These are phyloP conservation scores for Sciurus carolinensis DNA, from an alignment of 2,797 vertebrate species.

Conservation along the genomic window DNA sequence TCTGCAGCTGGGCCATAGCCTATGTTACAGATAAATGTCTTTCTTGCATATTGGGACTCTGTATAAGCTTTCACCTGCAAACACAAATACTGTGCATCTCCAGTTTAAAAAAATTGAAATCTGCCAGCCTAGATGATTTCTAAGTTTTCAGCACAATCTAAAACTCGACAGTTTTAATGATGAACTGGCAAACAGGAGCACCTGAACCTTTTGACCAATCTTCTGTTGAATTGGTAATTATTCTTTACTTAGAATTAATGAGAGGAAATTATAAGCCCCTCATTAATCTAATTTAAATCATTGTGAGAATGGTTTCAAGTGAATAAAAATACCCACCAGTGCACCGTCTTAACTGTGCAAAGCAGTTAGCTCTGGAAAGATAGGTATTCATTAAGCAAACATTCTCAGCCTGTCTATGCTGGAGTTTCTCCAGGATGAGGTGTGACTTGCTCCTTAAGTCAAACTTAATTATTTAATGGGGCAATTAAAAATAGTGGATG, in stretches of 20 bases:
- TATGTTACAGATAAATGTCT: not conserved
- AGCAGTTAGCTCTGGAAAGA: conserved; percentile 63
- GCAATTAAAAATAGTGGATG: conserved; percentile 82
- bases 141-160: not conserved
- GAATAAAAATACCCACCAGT: conserved; percentile 67
- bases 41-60: not conserved
- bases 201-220: conserved; percentile 3
- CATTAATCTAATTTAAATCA: conserved; percentile 77
- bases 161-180: not conserved
- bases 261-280: conserved; percentile 68
- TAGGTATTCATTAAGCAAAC: conserved; percentile 82
- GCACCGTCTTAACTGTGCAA: conserved; percentile 60
- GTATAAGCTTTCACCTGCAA: conserved; percentile 15
- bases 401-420: conserved; percentile 61
- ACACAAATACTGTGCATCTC: conserved; percentile 4
- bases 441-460: conserved; percentile 79
- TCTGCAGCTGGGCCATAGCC: not conserved
- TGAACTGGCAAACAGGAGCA: not conserved
- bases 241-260: conserved; percentile 70
- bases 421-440: conserved; percentile 72
- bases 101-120: not conserved
- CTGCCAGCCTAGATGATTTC: not conserved
- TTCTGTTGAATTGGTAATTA: conserved; percentile 61
- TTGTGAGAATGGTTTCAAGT: conserved; percentile 64
- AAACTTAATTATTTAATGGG: conserved; percentile 85